Evolutionary conservation across 2,888 invertebrate genomes (phyloP).

Genomic region (Marronus borbonicus): DNA sequence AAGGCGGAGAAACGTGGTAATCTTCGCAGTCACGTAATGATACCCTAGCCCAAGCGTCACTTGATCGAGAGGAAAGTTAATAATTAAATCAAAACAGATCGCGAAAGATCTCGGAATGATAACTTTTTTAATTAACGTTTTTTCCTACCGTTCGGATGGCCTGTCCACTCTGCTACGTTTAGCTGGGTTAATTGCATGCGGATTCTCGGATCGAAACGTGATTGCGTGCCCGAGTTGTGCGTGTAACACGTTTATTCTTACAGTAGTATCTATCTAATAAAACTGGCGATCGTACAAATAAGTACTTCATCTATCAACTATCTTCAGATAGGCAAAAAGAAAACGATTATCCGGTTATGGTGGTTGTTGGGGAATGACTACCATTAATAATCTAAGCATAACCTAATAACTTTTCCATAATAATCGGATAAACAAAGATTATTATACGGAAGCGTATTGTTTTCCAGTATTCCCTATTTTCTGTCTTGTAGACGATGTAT

Average conservation of each 20-base stretch:
- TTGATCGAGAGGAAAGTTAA: constrained; percentile 16
- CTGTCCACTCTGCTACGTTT: constrained; percentile 27
- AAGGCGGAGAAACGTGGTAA: not conserved
- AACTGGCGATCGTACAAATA: constrained; percentile 29
- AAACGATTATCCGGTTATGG: constrained; percentile 36
- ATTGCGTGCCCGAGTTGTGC: constrained; percentile 39
- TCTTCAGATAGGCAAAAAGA: constrained; percentile 16
- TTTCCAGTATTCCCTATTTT: too few relatives aligned
- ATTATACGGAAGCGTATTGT: too few relatives aligned
- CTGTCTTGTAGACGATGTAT: too few relatives aligned
- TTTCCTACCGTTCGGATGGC: constrained; percentile 11
- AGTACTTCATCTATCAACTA: constrained; percentile 18
- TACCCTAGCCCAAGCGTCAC: not conserved
- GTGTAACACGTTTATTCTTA: constrained; percentile 22
- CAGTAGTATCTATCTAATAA: constrained; percentile 35
- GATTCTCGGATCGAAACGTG: constrained; percentile 41
- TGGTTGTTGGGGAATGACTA: not conserved
- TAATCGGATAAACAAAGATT: too few relatives aligned
- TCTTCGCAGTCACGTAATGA: not conserved
- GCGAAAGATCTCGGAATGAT: constrained; percentile 36
- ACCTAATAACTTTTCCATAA: not conserved
- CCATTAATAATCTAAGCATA: not conserved
- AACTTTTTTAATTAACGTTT: constrained; percentile 37
- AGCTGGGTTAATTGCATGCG: constrained; percentile 45
- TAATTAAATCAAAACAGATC: constrained; percentile 41